Evolutionary conservation across 2,888 invertebrate species (phyloP).

Genomic region (Ferrisia virgata): DNA sequence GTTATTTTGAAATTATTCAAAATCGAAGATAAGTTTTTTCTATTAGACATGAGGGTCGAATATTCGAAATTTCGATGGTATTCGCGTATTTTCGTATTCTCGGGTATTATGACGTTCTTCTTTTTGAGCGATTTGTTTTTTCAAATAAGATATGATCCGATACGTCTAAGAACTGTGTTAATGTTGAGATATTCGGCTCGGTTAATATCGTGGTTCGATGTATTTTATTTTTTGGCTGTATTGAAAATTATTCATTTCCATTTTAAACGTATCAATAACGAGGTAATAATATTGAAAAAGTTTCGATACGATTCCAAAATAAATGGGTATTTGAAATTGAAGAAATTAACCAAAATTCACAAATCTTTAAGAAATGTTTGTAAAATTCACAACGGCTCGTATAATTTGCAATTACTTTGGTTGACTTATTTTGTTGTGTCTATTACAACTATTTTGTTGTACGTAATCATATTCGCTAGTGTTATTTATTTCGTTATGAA

Average conservation of each 20-base stretch:
- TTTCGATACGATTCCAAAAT: not conserved
- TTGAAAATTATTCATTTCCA: constrained; percentile 12
- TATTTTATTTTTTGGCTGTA: not conserved
- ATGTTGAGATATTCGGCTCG: not conserved
- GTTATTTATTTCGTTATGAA: not conserved
- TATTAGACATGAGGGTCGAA: not conserved
- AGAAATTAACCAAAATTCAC: not conserved
- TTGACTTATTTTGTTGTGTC: not conserved
- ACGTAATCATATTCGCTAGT: not conserved
- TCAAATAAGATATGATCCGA: not conserved
- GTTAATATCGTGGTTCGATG: constrained; percentile 21
- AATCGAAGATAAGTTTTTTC: not conserved
- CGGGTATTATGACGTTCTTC: not conserved
- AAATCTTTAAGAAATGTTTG: not conserved
- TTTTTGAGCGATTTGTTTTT: not conserved
- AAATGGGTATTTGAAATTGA: not conserved
- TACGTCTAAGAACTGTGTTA: not conserved
- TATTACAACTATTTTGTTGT: not conserved
- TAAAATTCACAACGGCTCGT: constrained; percentile 1
- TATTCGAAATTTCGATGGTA: constrained; percentile 12
- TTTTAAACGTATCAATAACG: constrained; percentile 5
- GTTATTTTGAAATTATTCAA: not conserved
- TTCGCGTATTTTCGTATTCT: not conserved
- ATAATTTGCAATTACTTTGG: not conserved
- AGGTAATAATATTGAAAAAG: not conserved